Conservation (phyloP, 2,113 vertebrate genomes). For the Heptranchias perlo region DNA sequence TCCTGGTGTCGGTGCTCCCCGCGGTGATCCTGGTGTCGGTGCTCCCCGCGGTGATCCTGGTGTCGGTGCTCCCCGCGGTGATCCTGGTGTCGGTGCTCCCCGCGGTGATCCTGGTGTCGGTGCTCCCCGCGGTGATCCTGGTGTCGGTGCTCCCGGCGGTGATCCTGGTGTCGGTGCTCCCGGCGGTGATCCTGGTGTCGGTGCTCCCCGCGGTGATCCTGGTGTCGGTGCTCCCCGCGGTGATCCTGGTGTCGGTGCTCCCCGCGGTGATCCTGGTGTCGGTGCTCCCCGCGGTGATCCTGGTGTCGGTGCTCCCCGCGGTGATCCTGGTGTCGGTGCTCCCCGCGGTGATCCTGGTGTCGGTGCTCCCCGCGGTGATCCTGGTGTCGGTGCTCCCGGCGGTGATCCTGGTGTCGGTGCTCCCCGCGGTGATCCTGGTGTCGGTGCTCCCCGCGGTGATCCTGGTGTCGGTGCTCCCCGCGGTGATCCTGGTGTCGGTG, state of each 20-base stretch:
- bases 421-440: not conserved
- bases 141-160: not conserved
- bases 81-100: no score
- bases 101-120: no score
- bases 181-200: not conserved
- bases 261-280: not conserved
- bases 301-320: not conserved
- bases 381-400: not conserved
- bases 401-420: not conserved
- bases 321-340: not conserved
- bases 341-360: no score
- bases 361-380: not conserved
- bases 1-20: no score
- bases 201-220: not conserved
- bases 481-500: not conserved
- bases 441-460: not conserved
- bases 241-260: not conserved
- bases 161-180: not conserved
- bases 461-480: not conserved
- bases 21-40: not conserved
- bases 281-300: not conserved
- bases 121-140: not conserved
- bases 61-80: not conserved
- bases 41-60: not conserved
- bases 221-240: no score